Conservation (phyloP, 1,140 invertebrate species). For the Lepidurus packardi region DNA sequence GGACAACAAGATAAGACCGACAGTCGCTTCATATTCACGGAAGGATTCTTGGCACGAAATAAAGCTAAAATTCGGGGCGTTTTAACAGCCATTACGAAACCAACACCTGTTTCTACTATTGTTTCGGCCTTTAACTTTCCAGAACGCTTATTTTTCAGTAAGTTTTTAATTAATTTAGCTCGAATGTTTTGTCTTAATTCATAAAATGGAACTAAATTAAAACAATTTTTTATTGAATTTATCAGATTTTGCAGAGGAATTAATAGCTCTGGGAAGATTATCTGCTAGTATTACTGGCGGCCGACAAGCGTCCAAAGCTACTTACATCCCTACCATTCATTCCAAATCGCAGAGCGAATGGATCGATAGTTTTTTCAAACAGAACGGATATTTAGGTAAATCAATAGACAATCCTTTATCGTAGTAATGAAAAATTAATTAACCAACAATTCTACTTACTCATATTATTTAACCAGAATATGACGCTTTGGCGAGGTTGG, state of each 20-base stretch:
- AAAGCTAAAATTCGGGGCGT: constrained; percentile 79
- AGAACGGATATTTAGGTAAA: constrained; percentile 83
- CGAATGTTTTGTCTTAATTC: too few species aligned
- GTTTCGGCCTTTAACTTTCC: constrained; percentile 71
- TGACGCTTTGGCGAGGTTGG: constrained; percentile 77
- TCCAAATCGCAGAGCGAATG: constrained; percentile 80
- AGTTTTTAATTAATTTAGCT: constrained; percentile 41
- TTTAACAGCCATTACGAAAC: constrained; percentile 77
- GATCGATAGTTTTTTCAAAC: constrained; percentile 84
- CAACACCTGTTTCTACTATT: constrained; percentile 71
- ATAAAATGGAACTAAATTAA: too few species aligned
- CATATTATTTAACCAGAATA: constrained; percentile 60
- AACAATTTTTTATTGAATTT: neutral
- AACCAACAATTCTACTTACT: neutral
- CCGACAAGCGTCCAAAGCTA: constrained; percentile 58
- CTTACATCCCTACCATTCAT: constrained; percentile 84
- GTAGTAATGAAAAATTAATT: neutral
- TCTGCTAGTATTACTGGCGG: constrained; percentile 73
- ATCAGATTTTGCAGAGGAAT: constrained; percentile 57
- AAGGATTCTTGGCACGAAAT: constrained; percentile 76
- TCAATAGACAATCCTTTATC: neutral
- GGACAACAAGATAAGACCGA: constrained; percentile 55
- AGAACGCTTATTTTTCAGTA: constrained; percentile 77
- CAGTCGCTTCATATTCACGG: constrained; percentile 77
- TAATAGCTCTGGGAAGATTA: constrained; percentile 61